These are phyloP conservation scores for Zoanthus sociatus DNA, from an alignment of 92 coral and sea anemone genomes.

Conservation along the genomic window DNA sequence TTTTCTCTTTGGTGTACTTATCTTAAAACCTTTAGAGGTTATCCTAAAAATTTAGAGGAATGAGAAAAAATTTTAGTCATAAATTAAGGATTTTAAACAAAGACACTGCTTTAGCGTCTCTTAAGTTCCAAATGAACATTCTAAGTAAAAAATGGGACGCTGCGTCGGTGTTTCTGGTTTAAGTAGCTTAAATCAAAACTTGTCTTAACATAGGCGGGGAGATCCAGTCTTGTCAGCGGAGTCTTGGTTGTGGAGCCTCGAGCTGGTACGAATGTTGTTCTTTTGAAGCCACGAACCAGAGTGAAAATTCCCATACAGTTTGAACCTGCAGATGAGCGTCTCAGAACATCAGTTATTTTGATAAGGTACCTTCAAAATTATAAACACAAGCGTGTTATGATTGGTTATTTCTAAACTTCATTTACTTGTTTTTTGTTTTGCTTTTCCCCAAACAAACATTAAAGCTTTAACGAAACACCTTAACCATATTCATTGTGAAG, in stretches of 20 bases:
- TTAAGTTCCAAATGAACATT: too few species aligned
- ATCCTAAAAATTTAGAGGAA: too few species aligned
- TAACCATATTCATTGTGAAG: not conserved
- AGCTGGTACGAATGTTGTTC: slow-evolving; percentile 69
- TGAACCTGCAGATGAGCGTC: slow-evolving; percentile 87
- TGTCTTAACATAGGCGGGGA: slow-evolving; percentile 42
- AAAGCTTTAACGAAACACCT: not conserved
- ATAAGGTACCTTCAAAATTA: slow-evolving; percentile 62
- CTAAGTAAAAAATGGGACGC: too few species aligned
- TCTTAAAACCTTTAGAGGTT: too few species aligned
- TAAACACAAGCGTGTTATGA: not conserved
- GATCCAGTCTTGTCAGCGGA: slow-evolving; percentile 59
- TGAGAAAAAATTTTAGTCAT: too few species aligned
- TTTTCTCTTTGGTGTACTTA: too few species aligned
- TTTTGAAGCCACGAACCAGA: slow-evolving; percentile 88
- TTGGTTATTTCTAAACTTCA: not conserved
- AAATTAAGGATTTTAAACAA: too few species aligned
- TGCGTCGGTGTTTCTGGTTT: not conserved
- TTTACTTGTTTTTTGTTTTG: too few species aligned
- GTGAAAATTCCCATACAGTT: slow-evolving; percentile 83
- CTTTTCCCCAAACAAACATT: too few species aligned
- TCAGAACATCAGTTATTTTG: slow-evolving; percentile 80
- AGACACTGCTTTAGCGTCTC: too few species aligned
- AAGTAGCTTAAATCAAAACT: not conserved
- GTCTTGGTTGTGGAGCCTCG: slow-evolving; percentile 72